Evolutionary conservation across 2,888 invertebrate species (phyloP).

Genomic region (Hirtodrosophila cameraria): DNA sequence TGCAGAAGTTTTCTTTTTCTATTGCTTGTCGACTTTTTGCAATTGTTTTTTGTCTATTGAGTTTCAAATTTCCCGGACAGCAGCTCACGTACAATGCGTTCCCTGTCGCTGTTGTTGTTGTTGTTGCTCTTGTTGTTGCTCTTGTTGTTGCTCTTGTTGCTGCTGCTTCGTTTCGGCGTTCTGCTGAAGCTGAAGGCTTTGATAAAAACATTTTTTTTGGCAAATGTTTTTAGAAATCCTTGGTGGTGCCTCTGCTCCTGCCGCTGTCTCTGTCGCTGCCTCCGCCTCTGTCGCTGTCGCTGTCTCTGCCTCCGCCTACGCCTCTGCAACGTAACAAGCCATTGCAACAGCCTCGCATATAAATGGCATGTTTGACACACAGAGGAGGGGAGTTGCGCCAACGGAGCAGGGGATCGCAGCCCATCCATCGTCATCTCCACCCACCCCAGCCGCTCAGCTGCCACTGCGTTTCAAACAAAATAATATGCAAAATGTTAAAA

Average conservation of each 20-base stretch:
- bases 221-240: conserved; percentile 78
- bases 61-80: conserved; percentile 76
- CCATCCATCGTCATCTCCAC: not conserved
- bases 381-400: conserved; percentile 9
- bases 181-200: conserved; percentile 74
- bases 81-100: conserved; percentile 60
- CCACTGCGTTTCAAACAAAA: conserved; percentile 75
- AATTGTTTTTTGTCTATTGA: conserved; percentile 71
- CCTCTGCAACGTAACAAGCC: conserved; percentile 47
- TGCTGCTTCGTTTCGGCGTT: conserved; percentile 12
- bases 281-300: not conserved
- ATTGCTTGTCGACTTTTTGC: conserved; percentile 68
- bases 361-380: conserved; percentile 78
- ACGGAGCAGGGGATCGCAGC: not conserved
- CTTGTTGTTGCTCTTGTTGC: conserved; percentile 26
- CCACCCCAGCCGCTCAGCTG: conserved; percentile 4
- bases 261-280: too few species aligned
- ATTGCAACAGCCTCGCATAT: conserved; percentile 75
- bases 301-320: not conserved
- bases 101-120: conserved; percentile 25
- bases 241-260: conserved; percentile 29
- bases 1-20: conserved; percentile 64
- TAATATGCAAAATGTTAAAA: conserved; percentile 81
- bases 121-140: conserved; percentile 10
- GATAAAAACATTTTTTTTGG: conserved; percentile 75